These are phyloP conservation scores for Platichthys flesus DNA, from an alignment of 2,113 vertebrate species.

Conservation along the genomic window DNA sequence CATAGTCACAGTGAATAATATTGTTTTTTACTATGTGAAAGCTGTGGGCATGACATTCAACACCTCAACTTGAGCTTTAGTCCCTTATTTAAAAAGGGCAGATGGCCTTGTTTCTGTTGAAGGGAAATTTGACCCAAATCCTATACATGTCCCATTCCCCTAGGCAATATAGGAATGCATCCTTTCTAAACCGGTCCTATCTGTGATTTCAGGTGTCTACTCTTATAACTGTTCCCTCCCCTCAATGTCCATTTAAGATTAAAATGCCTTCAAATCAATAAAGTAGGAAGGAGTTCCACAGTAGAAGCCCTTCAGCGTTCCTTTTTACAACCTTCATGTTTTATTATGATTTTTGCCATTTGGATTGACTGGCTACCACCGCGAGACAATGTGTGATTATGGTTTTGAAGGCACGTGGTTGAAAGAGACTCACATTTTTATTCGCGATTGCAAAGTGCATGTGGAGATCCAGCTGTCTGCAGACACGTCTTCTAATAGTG, in stretches of 20 bases:
- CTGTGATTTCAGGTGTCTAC: neutral
- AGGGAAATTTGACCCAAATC: slow-evolving; percentile 49
- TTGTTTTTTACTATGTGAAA: neutral
- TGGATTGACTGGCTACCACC: no score
- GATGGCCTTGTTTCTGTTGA: neutral
- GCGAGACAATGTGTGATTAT: neutral
- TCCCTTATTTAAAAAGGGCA: neutral
- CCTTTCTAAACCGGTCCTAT: neutral
- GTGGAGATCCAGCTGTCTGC: neutral
- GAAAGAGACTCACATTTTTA: neutral
- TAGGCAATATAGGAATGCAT: slow-evolving; percentile 12
- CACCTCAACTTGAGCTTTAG: neutral
- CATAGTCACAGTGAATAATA: neutral
- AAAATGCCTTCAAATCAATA: neutral
- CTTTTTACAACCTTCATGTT: no score
- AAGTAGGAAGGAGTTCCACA: neutral
- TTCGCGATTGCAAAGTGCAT: neutral
- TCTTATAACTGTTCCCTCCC: neutral
- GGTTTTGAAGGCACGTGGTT: neutral
- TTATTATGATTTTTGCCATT: no score
- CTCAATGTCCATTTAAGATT: neutral
- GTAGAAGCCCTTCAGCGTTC: neutral
- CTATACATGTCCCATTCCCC: slow-evolving; percentile 13
- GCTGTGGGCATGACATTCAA: neutral
- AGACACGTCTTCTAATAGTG: neutral